Evolutionary conservation across 2,888 invertebrate species (phyloP).

Genomic region (Malacosoma neustria): DNA sequence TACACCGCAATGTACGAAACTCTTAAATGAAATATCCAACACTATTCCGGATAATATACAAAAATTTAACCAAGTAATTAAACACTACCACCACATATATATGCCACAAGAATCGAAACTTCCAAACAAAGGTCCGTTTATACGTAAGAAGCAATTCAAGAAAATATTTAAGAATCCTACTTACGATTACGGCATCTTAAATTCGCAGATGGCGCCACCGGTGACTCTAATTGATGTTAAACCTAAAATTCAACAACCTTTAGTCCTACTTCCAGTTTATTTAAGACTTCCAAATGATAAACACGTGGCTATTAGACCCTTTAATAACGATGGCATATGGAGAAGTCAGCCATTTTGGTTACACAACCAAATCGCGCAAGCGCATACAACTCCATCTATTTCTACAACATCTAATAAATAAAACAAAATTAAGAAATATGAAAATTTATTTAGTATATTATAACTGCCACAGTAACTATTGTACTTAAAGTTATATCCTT

Average conservation of each 20-base stretch:
- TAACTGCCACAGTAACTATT: constrained; percentile 58
- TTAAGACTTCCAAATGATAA: constrained; percentile 21
- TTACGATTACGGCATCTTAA: constrained; percentile 37
- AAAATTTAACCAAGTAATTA: constrained; percentile 22
- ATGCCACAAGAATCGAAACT: constrained; percentile 10
- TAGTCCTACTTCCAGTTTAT: constrained; percentile 43
- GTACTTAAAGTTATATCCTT: constrained; percentile 50
- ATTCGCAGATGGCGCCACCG: constrained; percentile 27
- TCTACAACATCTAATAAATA: constrained; percentile 15
- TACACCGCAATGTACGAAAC: constrained; percentile 30
- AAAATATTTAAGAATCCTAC: constrained; percentile 20
- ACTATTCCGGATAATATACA: constrained; percentile 19
- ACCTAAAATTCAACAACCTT: constrained; percentile 22
- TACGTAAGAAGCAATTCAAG: constrained; percentile 2
- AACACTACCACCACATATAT: constrained; percentile 31
- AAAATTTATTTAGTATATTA: constrained; percentile 43
- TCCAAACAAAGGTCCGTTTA: not conserved
- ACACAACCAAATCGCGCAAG: constrained; percentile 13
- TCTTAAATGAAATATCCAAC: constrained; percentile 32
- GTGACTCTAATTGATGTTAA: constrained; percentile 35
- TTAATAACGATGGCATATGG: constrained; percentile 21
- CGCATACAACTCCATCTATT: constrained; percentile 4
- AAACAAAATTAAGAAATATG: constrained; percentile 51
- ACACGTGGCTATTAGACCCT: constrained; percentile 11
- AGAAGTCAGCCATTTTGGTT: constrained; percentile 17